Evolutionary conservation across 2,797 vertebrate genomes (phyloP), one percentile per base, ranked within the genome.

Genomic region (Silurus lanzhouensis): DNA sequence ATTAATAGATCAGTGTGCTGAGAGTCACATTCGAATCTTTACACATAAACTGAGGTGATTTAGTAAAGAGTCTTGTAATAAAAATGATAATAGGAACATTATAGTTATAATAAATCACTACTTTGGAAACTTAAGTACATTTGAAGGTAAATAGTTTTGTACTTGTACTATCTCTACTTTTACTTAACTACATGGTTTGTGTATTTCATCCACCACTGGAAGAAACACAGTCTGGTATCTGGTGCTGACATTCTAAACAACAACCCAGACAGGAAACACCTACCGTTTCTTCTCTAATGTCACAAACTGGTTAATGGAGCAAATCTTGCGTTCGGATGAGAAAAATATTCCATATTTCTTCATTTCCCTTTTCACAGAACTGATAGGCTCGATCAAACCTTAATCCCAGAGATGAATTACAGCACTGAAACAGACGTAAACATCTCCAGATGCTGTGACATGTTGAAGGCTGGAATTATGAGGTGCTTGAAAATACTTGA

Each of bases 401-500:
- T 38, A 25, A 25, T 12, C 55, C 58, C 27, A 0, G 31, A 83
- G 82, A 83, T 74, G 44, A 31, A 72, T 86, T 71, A 66, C 60
- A 60, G 20, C 66, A 12, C 8, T 5, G 70, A 44, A 52, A 81
- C 12, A 60, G 64, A 71, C 46, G n/a, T 83, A 87, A 87, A 86
- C 67, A 66, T 57, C 64, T 52, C 60, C 87, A 86, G 84, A 86
- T 85, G 86, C 81, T 74, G 60, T 67, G 81, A 88, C 63, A 83
- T 87, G 86, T 27, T 75, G 78, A 25, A 64, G 58, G n/a, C 77
- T 83, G 87, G 70, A 74, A 79, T 82, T 72, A 71, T 5, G 81
- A 75, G 79, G 66, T 66, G 38, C 52, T 79, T 38, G 27, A 86
- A 86, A 66, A 46, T 61, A 57, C 44, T 20, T 68, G 72, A 57